phyloP scores from a whole-genome alignment of 2,888 invertebrate genomes.

The Cyclophora albipunctata region DNA sequence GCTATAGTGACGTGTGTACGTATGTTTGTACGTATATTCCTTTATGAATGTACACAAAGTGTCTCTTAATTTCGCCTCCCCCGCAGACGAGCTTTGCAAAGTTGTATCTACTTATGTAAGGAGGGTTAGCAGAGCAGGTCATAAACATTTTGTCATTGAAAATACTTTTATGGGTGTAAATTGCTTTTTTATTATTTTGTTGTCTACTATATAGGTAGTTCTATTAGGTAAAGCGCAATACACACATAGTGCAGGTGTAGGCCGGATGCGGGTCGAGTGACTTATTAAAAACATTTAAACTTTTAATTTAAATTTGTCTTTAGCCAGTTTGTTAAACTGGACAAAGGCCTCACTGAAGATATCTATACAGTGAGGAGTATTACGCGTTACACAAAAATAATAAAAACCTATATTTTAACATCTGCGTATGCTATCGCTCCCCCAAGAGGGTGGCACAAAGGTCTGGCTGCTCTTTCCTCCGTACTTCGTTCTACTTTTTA shows the following conservation, averaged over 20 bases:
- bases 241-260: no score
- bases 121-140: slow-evolving; percentile 35
- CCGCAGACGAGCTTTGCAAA: slow-evolving; percentile 51
- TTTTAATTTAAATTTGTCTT: no score
- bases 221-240: no score
- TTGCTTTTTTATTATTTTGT: background rate
- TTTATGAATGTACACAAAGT: slow-evolving; percentile 65
- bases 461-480: slow-evolving; percentile 60
- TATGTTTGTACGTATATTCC: slow-evolving; percentile 37
- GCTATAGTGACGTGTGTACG: slow-evolving; percentile 6
- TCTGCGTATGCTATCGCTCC: slow-evolving; percentile 27
- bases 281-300: no score
- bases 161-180: background rate
- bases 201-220: no score
- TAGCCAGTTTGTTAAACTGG: no score
- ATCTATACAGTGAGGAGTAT: no score
- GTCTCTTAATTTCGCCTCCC: slow-evolving; percentile 70
- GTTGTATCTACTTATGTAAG: slow-evolving; percentile 48
- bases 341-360: no score
- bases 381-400: no score
- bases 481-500: slow-evolving; percentile 56
- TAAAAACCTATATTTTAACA: background rate
- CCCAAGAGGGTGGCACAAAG: slow-evolving; percentile 52
- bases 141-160: slow-evolving; percentile 6
- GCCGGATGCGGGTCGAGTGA: no score